Evolutionary conservation across 2,113 vertebrate genomes (phyloP), one percentile per base, ranked within the genome.

Genomic region (Petromus typicus): DNA sequence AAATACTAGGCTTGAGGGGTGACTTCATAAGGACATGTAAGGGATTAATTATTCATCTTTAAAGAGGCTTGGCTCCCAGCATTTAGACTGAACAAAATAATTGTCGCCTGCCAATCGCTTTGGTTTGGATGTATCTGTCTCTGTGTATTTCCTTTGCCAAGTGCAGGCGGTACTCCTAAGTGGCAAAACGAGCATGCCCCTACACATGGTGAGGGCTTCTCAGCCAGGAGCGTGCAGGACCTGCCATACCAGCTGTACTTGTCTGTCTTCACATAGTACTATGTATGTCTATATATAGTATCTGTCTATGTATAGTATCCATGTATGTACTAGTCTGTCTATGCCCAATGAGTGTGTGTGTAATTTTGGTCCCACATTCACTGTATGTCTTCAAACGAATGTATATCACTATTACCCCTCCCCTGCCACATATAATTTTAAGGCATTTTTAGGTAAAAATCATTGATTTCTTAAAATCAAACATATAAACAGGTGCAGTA

Each of bases 381-480:
- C 25, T 69, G 0, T 86, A 89, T 18, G 43, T 89, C 54, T 88
- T 88, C 85, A 93, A 92, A 81, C 27, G 86, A 93, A 84, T 17
- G 57, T 37, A 13, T 64, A 32, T 48, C 34, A 45, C 90, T 54
- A 78, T 94, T 71, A 18, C 14, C 20, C 23, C 37, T n/a, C 17
- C 4, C 5, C 27, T 11, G 6, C 79, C n/a, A 22, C 61, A 7
- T 66, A 71, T 81, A 80, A 88, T 66, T 81, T 87, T 8, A 84
- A 93, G 54, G 7, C 0, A 59, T 54, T 91, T 82, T 91, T 27
- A 64, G n/a, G 14, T 37, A 66, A 86, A 86, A 61, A 30, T 23
- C 14, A 93, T 57, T 63, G 66, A 83, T 84, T 78, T 54, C 51
- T 37, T 67, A 89, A 96, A 96, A 81, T 18, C 57, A 94, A 79